These are phyloP conservation scores for Conus betulinus DNA, from an alignment of 1,140 invertebrate genomes.

Conservation along the genomic window DNA sequence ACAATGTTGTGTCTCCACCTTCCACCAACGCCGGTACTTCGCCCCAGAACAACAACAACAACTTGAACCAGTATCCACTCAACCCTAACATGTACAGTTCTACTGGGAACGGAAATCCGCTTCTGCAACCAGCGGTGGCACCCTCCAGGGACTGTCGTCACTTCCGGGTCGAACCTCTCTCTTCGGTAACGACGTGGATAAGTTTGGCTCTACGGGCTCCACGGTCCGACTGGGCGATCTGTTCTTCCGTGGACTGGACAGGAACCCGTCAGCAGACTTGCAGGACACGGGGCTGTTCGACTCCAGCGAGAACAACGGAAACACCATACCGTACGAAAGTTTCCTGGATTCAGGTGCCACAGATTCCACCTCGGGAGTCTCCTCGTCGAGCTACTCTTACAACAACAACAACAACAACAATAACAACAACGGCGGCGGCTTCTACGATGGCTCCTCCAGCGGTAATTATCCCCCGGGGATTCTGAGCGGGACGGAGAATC, in stretches of 20 bases:
- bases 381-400: not conserved
- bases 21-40: not conserved
- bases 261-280: conserved; percentile 1
- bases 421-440: not conserved
- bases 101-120: not conserved
- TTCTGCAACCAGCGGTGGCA: not conserved
- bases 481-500: too few relatives aligned
- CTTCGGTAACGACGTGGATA: not conserved
- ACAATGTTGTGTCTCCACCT: not conserved
- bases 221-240: not conserved
- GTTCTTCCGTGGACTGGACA: conserved; percentile 8
- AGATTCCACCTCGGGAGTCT: not conserved
- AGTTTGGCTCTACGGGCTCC: not conserved
- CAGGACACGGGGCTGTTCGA: conserved; percentile 13
- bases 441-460: not conserved
- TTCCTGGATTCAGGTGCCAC: not conserved
- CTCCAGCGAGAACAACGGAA: not conserved
- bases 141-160: not conserved
- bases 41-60: not conserved
- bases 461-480: not conserved
- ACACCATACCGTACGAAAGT: not conserved
- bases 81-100: not conserved
- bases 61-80: not conserved
- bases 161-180: not conserved
- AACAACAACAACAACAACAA: not conserved